Evolutionary conservation across 2,797 vertebrate species (phyloP).

Genomic region (Poecilia gillii): DNA sequence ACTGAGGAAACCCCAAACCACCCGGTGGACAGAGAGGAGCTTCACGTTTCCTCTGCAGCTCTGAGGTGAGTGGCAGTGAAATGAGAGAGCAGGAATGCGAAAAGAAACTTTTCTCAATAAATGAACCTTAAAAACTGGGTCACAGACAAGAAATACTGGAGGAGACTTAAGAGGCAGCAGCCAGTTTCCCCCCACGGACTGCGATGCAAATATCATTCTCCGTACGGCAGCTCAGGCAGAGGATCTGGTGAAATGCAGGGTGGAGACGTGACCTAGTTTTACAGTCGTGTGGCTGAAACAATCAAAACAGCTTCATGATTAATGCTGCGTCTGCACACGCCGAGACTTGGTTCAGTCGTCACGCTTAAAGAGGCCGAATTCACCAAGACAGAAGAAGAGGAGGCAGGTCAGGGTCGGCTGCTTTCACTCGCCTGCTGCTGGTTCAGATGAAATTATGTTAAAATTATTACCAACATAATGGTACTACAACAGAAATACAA

Average conservation of each 20-base stretch:
- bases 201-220: slow-evolving; percentile 56
- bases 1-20: neutral
- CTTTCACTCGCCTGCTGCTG: slow-evolving; percentile 2
- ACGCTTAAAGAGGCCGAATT: slow-evolving; percentile 22
- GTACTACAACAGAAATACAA: no score
- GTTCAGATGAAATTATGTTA: neutral
- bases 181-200: slow-evolving; percentile 43
- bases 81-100: slow-evolving; percentile 18
- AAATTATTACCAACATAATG: no score
- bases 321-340: slow-evolving; percentile 44
- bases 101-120: slow-evolving; percentile 37
- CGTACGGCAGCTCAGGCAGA: slow-evolving; percentile 39
- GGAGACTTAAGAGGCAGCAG: slow-evolving; percentile 52
- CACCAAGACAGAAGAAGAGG: slow-evolving; percentile 7
- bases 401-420: neutral
- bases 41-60: slow-evolving; percentile 33
- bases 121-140: slow-evolving; percentile 65
- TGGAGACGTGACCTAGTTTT: slow-evolving; percentile 67
- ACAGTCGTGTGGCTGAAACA: slow-evolving; percentile 43
- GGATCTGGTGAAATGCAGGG: slow-evolving; percentile 56
- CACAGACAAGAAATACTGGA: slow-evolving; percentile 60
- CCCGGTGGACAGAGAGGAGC: slow-evolving; percentile 17
- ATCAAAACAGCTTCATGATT: slow-evolving; percentile 69
- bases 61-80: slow-evolving; percentile 53
- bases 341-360: slow-evolving; percentile 21